Base-by-base conservation (phyloP, 1,140 invertebrate species). In the Arion vulgaris region DNA sequence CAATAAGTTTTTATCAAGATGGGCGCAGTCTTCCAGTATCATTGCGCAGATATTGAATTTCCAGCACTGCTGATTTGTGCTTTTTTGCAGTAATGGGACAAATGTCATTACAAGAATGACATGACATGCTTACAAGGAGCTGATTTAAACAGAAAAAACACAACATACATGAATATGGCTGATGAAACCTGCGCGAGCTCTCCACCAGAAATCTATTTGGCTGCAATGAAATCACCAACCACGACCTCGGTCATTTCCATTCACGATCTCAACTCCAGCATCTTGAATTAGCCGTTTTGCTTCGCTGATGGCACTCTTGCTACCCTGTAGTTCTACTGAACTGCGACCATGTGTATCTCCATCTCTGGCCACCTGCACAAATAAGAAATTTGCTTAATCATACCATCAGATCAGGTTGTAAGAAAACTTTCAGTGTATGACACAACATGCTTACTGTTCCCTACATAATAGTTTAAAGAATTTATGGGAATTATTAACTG, bases 281-380 rank as follows among this genome's bases (percentile, higher is more conserved):
- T 80, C 78, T 45, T 80, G 57, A 36, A 80, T 80, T 13, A 80
- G 36, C 36, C 66, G 26, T 36, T 68, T 80, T 7, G 78, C 78
- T 11, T 80, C 13, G 4, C n/a, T 36, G 7, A 80, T 69, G 11
- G 57, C 36, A 11, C 38, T 15, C 36, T 71, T 69, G 26, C 32
- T 28, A 0, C 78, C 78, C 7, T 17, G 32, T 36, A 80, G 34
- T 45, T 80, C 78, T 5, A 80, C 78, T 39, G 39, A 69, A n/a
- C 49, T 80, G 19, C 57, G 62, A 34, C 78, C 78, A 1, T 71
- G 38, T 32, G 78, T 41, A 19, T 80, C 78, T 2, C 68, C 39
- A 36, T 80, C 78, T 49, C 66, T 23, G 15, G 78, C 69, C 57
- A 80, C 78, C 78, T 80, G 26, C 13, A 62, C 57, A 62, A 49